Conservation (phyloP, 2,797 vertebrate genomes). For the Varecia variegata region DNA sequence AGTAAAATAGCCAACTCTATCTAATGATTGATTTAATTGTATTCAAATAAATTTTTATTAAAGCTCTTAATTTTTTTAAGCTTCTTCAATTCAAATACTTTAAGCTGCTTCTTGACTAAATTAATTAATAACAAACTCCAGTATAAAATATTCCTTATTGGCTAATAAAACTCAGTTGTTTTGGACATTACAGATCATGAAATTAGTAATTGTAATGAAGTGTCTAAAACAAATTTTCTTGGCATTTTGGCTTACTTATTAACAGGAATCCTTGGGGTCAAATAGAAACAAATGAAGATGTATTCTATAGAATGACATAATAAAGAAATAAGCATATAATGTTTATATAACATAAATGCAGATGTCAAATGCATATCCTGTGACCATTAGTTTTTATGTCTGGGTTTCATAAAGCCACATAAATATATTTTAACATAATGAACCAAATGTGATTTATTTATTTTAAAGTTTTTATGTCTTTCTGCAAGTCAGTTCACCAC, state of each 20-base stretch:
- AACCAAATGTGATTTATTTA: not conserved
- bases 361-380: not conserved
- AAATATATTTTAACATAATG: not conserved
- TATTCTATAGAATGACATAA: not conserved
- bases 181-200: not conserved
- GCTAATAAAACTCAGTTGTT: slow-evolving; percentile 12
- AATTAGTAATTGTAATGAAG: slow-evolving; percentile 40
- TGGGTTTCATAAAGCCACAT: not conserved
- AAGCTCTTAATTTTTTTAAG: not conserved
- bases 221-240: slow-evolving; percentile 28
- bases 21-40: not conserved
- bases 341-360: not conserved
- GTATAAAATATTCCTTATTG: not conserved
- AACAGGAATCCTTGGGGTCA: not conserved
- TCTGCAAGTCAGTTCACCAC: not conserved
- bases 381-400: not conserved
- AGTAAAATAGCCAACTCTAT: not conserved
- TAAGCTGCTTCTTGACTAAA: not conserved
- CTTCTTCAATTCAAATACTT: not conserved
- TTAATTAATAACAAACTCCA: not conserved
- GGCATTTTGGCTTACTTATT: not conserved
- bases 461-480: not conserved
- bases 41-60: not conserved
- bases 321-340: not conserved
- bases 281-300: not conserved